phyloP scores from a whole-genome alignment of 2,797 vertebrate genomes.

The Uromys caudimaculatus region DNA sequence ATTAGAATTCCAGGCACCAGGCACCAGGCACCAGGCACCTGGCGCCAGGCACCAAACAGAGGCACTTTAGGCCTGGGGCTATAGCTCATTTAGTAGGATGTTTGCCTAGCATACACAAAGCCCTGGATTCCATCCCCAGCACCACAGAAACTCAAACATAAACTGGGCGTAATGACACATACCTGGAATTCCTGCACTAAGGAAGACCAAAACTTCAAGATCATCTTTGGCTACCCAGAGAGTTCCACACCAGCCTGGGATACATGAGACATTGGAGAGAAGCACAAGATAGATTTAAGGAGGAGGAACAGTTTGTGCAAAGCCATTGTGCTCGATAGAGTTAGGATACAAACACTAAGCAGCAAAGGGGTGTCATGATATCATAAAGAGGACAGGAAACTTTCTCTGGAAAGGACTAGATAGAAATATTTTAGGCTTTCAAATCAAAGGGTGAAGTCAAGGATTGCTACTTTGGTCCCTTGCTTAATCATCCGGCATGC shows the following conservation, averaged over 20 bases:
- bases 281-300: not conserved
- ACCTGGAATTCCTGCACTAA: not conserved
- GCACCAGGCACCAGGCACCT: not conserved
- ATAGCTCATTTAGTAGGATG: not conserved
- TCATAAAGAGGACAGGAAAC: not conserved
- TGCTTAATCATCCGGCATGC: not conserved
- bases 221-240: too few relatives aligned
- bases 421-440: slow-evolving; percentile 9
- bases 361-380: not conserved
- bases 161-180: not conserved
- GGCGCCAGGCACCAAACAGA: not conserved
- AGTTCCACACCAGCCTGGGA: not conserved
- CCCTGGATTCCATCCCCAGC: not conserved
- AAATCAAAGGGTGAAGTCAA: slow-evolving; percentile 8
- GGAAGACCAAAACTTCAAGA: not conserved
- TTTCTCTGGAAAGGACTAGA: not conserved
- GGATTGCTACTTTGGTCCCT: not conserved
- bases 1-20: not conserved
- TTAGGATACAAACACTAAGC: not conserved
- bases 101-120: not conserved
- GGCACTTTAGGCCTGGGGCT: not conserved
- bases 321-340: too few relatives aligned
- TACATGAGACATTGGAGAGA: not conserved
- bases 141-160: not conserved
- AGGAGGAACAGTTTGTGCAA: not conserved